phyloP scores from a whole-genome alignment of 2,113 vertebrate species.

The Atractosteus spatula region DNA sequence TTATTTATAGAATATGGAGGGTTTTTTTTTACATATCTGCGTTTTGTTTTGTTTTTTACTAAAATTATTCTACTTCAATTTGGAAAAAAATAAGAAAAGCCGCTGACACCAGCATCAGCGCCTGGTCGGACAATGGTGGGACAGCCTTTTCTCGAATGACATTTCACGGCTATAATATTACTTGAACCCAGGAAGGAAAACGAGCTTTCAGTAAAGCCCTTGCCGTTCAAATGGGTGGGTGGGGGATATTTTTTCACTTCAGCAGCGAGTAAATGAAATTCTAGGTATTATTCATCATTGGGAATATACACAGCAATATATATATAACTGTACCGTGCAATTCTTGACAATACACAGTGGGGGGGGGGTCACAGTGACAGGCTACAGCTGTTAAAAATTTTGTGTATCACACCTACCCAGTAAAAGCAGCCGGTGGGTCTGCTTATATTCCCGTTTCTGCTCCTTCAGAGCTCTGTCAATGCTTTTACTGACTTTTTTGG shows the following conservation, averaged over 20 bases:
- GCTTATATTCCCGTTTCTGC: slow-evolving; percentile 88
- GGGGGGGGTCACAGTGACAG: too few relatives aligned
- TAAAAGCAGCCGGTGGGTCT: slow-evolving; percentile 88
- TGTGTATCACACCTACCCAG: slow-evolving; percentile 71
- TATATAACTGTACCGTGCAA: background rate
- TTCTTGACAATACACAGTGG: background rate
- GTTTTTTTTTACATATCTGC: too few relatives aligned
- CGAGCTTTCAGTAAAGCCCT: too few relatives aligned
- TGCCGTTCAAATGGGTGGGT: too few relatives aligned
- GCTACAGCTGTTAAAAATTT: background rate
- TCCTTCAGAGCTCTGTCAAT: slow-evolving; percentile 86
- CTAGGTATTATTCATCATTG: too few relatives aligned
- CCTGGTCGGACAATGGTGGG: slow-evolving; percentile 3
- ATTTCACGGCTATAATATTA: background rate
- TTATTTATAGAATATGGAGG: too few relatives aligned
- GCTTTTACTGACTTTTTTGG: slow-evolving; percentile 84
- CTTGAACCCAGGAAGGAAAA: too few relatives aligned
- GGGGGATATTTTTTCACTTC: too few relatives aligned
- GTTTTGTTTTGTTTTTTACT: too few relatives aligned
- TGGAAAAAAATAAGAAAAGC: background rate
- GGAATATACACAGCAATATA: too few relatives aligned
- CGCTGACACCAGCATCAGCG: background rate
- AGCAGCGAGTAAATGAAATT: too few relatives aligned
- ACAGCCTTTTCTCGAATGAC: background rate
- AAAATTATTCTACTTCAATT: too few relatives aligned